Base-by-base conservation (phyloP, 1,140 invertebrate species). In the Adelges cooleyi region DNA sequence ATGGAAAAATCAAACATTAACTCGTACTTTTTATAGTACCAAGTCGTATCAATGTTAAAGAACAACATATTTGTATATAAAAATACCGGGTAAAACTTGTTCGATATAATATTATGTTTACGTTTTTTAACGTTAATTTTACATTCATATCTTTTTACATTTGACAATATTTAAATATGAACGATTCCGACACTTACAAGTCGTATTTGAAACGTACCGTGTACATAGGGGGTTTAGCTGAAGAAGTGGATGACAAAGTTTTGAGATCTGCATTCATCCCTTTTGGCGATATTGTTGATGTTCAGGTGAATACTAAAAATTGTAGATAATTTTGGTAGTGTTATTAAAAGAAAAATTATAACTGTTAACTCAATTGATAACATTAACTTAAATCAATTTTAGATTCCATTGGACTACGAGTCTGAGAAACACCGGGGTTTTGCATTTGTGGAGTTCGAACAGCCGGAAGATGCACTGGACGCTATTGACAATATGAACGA, bases 401-500 rank as follows among this genome's bases (percentile, higher is more conserved):
- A 62, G 52, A 95, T 99, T 74, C 96, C 96, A 29, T 77, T 99
- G 22, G 95, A 99, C 80, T 99, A 98, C 81, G 93, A 98, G 77
- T 92, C 87, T 66, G 92, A 97, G 75, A 95, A 95, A 73, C 94
- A 98, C 73, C 81, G 94, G 75, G 95, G 95, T 44, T 98, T 98
- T 80, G 93, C 93, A 2, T 99, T 99, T 76, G 87, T 99, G 69
- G 96, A 99, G 78, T 99, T 95, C 80, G 96, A 99, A 79, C 81
- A 82, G 68, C 81, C 84, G 9, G 87, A 94, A 80, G 95, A 98
- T 85, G 95, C 95, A 51, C 86, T 90, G 18, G 89, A 94, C 53
- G 95, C 97, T 33, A 98, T 99, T 73, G 96, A 99, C 78, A 99
- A 99, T 73, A 98, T 99, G 95, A 96, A 99, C 81, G 94, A 99